Evolutionary conservation across 1,140 invertebrate genomes (phyloP), one percentile per base, ranked within the genome.

Genomic region (Theocolax elegans): DNA sequence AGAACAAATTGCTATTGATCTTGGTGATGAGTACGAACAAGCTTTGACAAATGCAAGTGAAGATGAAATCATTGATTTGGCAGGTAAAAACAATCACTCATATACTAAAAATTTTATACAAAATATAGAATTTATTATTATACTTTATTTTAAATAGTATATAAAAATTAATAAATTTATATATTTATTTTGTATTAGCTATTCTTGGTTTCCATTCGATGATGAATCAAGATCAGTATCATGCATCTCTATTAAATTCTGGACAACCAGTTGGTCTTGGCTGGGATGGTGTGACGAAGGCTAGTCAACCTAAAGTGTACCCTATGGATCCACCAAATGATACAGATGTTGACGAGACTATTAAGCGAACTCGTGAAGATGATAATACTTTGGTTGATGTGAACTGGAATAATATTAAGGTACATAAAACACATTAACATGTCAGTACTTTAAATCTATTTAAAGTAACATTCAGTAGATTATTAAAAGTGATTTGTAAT

Each of bases 161-260:
- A 19, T 48, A 40, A 59, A 27, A 49, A 63, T n/a, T 49, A 65
- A 38, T 6, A 78, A 78, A 71, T 25, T 70, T 69, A 71, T 48
- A 67, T 38, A 19, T 44, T 66, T 46, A 56, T 17, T 53, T 21
- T 40, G 23, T 86, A 88, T 25, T 85, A 97, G 97, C 97, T 87
- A 98, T 99, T 86, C 89, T 99, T 72, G 98, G 98, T 77, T 98
- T 99, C 88, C 97, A 99, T 87, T 99, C 97, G 58, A 98, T 99
- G 95, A 95, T 99, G 92, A 99, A 99, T 87, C 98, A 99, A 89
- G 97, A 98, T 83, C 98, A 99, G 86, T 99, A 98, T 86, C 96
- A 99, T 86, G 97, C 97, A 59, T 98, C 97, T 44, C 85, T 97
- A 56, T 83, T 95, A 66, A 97, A 97, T 87, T 96, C 96, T 86